These are phyloP conservation scores for Aldrovandia affinis DNA, from an alignment of 2,797 vertebrate species.

Conservation along the genomic window DNA sequence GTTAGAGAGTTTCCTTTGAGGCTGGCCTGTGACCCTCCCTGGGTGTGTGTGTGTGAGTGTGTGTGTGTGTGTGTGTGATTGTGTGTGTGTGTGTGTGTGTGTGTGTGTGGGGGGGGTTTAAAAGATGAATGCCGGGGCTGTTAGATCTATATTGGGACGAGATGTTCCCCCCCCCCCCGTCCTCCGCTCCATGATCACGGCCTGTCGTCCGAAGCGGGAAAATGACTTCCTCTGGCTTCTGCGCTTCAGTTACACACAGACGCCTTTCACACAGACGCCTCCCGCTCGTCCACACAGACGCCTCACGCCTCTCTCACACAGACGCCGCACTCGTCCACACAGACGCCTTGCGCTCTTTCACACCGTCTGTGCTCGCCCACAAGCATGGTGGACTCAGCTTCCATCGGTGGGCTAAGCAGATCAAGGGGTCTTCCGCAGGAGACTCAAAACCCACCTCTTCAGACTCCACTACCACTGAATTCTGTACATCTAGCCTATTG, in stretches of 20 bases:
- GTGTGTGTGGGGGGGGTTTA: slow-evolving; percentile 3
- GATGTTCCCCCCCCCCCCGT: neutral
- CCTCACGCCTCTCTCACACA: neutral
- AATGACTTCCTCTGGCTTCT: neutral
- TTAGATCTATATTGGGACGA: slow-evolving; percentile 10
- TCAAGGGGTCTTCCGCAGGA: no score
- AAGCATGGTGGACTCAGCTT: neutral
- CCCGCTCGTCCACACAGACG: neutral
- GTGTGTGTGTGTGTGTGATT: neutral
- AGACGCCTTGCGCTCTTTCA: neutral
- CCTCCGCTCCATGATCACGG: neutral
- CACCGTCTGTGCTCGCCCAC: neutral
- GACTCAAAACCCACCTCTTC: no score
- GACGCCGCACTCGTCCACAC: neutral
- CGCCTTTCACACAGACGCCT: neutral
- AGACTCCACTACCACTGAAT: no score
- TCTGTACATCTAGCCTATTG: no score
- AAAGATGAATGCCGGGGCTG: neutral
- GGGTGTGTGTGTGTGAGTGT: neutral
- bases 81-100: neutral
- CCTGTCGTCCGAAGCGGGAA: neutral
- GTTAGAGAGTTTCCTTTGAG: neutral
- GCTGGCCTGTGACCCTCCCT: neutral
- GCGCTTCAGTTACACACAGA: slow-evolving; percentile 10
- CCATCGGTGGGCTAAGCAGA: neutral